phyloP scores from a whole-genome alignment of 92 coral and sea anemone genomes.

The Nematostella vectensis region DNA sequence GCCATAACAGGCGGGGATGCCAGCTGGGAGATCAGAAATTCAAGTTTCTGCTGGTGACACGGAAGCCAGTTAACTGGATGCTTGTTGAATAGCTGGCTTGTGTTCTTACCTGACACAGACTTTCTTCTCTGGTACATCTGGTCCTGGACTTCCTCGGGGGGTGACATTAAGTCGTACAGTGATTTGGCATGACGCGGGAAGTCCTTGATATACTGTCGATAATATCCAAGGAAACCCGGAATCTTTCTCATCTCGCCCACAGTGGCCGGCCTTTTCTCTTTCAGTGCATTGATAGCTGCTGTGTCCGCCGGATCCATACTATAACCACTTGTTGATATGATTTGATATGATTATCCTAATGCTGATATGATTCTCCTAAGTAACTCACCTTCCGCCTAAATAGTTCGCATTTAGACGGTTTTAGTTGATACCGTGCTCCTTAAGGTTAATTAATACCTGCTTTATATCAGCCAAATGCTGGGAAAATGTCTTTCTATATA shows the following conservation, averaged over 20 bases:
- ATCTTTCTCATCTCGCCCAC: slow-evolving; percentile 2
- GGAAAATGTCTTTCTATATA: slow-evolving; percentile 28
- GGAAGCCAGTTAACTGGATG: background rate
- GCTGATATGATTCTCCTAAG: no score
- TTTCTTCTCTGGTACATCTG: background rate
- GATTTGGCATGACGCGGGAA: background rate
- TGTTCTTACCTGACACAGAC: background rate
- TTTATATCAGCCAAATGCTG: slow-evolving; percentile 22
- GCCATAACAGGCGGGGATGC: background rate
- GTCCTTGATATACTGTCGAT: slow-evolving; percentile 5
- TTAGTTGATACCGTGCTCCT: slow-evolving; percentile 38
- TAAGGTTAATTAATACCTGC: slow-evolving; percentile 20
- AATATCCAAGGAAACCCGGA: slow-evolving; percentile 2
- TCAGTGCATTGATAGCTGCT: background rate
- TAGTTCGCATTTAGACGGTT: slow-evolving; percentile 22
- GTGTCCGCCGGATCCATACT: slow-evolving; percentile 5
- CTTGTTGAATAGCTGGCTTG: background rate
- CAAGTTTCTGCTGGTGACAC: background rate
- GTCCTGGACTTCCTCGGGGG: background rate
- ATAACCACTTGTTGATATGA: slow-evolving; percentile 11
- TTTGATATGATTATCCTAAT: no score
- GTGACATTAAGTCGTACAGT: background rate
- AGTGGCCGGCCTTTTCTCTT: background rate
- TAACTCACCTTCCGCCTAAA: slow-evolving; percentile 19
- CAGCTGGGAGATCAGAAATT: background rate